Conservation (phyloP, 2,888 invertebrate genomes). For the Nezara viridula region DNA sequence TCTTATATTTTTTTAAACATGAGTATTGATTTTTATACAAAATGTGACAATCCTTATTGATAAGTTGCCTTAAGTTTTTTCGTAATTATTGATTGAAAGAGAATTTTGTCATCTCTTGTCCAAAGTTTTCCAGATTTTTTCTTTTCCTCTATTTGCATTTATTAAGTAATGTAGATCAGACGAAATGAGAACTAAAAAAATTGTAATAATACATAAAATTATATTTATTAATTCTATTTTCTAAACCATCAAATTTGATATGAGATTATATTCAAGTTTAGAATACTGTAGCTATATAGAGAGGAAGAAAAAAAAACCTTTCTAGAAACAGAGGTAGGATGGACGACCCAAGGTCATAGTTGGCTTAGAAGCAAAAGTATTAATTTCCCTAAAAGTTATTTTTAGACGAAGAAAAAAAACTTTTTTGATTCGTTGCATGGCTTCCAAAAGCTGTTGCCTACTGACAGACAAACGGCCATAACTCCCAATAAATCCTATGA, state of each 20-base stretch:
- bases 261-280: background rate
- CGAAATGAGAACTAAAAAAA: no score
- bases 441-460: slow-evolving; percentile 20
- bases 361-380: slow-evolving; percentile 35
- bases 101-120: no score
- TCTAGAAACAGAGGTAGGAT: slow-evolving; percentile 33
- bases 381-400: slow-evolving; percentile 38
- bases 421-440: slow-evolving; percentile 23
- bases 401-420: slow-evolving; percentile 24
- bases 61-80: no score
- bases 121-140: no score
- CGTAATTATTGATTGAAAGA: no score
- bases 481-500: slow-evolving; percentile 13
- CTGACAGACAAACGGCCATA: slow-evolving; percentile 26
- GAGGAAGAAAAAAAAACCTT: background rate
- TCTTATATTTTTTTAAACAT: no score
- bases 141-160: no score
- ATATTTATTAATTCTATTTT: background rate
- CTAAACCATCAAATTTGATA: background rate
- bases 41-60: no score
- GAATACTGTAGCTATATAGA: background rate
- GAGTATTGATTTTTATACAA: no score
- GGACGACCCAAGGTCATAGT: slow-evolving; percentile 36
- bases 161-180: no score
- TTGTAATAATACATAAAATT: background rate